These are phyloP conservation scores for Caenorhabditis auriculariae DNA, from an alignment of 2,888 invertebrate genomes.

Conservation along the genomic window DNA sequence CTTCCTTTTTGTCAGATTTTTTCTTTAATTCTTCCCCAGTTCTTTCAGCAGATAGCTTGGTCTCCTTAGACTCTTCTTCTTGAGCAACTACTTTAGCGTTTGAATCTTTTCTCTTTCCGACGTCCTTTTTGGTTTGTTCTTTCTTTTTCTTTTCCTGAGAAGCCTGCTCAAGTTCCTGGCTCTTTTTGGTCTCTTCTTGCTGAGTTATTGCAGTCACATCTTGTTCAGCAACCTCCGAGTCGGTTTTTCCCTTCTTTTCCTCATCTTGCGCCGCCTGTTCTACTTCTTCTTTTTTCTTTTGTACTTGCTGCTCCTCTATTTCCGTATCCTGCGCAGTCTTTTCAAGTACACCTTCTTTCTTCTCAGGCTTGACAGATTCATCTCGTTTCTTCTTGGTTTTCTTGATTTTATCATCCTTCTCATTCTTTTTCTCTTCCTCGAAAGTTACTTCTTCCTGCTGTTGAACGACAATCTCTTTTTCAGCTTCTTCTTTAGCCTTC, in stretches of 20 bases:
- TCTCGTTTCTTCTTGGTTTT: constrained; percentile 4
- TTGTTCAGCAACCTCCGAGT: constrained; percentile 1
- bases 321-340: no score
- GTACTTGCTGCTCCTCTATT: no score
- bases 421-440: not conserved
- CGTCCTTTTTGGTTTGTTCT: not conserved
- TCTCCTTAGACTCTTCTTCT: constrained; percentile 3
- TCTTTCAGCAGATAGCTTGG: constrained; percentile 3
- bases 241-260: constrained; percentile 3
- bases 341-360: no score
- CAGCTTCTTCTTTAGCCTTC: constrained; percentile 10
- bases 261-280: not conserved
- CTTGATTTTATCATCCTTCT: constrained; percentile 6
- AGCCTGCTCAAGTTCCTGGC: not conserved
- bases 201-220: constrained; percentile 4
- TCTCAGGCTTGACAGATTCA: constrained; percentile 5
- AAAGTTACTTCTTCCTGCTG: not conserved
- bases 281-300: no score
- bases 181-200: constrained; percentile 6
- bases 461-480: not conserved
- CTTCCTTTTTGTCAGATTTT: not conserved
- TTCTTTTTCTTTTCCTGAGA: constrained; percentile 1
- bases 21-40: constrained; percentile 1
- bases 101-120: not conserved
- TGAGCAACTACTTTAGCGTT: no score